Evolutionary conservation across 2,888 invertebrate species (phyloP), one percentile per base, ranked within the genome.

Genomic region (Temnothorax unifasciatus): DNA sequence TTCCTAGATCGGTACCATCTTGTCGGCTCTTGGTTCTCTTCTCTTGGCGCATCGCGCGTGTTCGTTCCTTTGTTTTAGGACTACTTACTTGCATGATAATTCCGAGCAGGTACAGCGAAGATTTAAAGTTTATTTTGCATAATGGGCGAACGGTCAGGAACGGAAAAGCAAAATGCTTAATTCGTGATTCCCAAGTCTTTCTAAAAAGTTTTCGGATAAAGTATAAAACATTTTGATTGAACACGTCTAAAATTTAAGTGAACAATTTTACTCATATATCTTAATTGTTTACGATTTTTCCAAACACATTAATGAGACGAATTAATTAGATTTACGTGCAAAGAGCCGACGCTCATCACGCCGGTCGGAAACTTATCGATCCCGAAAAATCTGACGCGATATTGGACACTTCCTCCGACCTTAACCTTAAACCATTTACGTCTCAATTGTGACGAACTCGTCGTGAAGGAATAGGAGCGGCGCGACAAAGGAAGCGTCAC

Each of bases 1-100:
- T 92, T 91, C 92, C 92, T 89, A 86, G 90, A 88, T 91, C 77
- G 61, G 41, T 9, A 29, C 77, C 29, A 44, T 11, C 76, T 76
- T 82, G 9, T 21, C 61, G 61, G 41, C 21, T 68, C 47, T 68
- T 21, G 41, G 25, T 38, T 74, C 77, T 64, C 63, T 50, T 61
- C 69, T 77, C 59, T 64, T 71, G 50, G 34, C 41, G 15, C 69
- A 69, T 15, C 47, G 8, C 18, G 13, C 52, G 9, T 25, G 38
- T 50, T 66, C n/a, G 38, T 21, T 75, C 38, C 57, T 79, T 79
- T 79, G 57, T 79, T 66, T 71, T 34, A 44, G 57, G 34, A 8
- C 25, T 11, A 47, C 57, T 41, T 29, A 47, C 71, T 41, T 25
- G 0, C 18, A n/a, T 54, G 18, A 13, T 57, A 57, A 57, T 69